Base-by-base conservation (phyloP, 2,888 invertebrate species). In the Stenichneumon culpator region DNA sequence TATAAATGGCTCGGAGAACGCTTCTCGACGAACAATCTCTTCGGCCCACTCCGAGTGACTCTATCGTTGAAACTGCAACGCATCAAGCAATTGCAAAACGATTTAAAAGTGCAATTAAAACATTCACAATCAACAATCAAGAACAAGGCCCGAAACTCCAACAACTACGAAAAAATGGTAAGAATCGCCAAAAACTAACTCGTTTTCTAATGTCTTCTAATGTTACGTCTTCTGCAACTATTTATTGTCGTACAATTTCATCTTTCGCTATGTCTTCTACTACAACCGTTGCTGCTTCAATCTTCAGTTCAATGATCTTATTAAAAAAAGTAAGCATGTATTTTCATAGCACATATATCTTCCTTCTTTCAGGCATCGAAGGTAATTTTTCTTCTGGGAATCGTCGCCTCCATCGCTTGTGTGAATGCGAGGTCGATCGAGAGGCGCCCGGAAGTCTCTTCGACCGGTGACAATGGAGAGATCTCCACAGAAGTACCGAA, bases 1-100 rank as follows among this genome's bases (percentile, higher is more conserved):
- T 93, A 93, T 93, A 93, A 93, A 93, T 91, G 89, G 90, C 44
- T 86, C 87, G 82, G 69, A 77, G 85, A 84, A 75, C 79, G 47
- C 47, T 70, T 19, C 25, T 36, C 47, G 74, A 32, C 19, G 65
- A 70, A 78, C 84, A 83, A 87, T 80, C 83, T 60, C 79, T 83
- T 57, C n/a, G 69, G 81, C 67, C 77, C 78, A 25, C 69, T 74
- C 72, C 63, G 77, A 63, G 77, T 72, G 60, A 65, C 65, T 69
- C 32, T 54, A 60, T 70, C 69, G 54, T 11, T 65, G 22, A 19
- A 82, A 75, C 74, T 60, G 39, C 39, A 52, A 25, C 39, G 50
- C 36, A 44, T 32, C 39, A 28, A 19, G 47, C 32, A 50, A 52
- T 68, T 65, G 57, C 39, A 7, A 14, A 44, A 44, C 3, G 0